These are phyloP conservation scores for Aspiorhynchus laticeps DNA, from an alignment of 2,113 vertebrate species.

Conservation along the genomic window DNA sequence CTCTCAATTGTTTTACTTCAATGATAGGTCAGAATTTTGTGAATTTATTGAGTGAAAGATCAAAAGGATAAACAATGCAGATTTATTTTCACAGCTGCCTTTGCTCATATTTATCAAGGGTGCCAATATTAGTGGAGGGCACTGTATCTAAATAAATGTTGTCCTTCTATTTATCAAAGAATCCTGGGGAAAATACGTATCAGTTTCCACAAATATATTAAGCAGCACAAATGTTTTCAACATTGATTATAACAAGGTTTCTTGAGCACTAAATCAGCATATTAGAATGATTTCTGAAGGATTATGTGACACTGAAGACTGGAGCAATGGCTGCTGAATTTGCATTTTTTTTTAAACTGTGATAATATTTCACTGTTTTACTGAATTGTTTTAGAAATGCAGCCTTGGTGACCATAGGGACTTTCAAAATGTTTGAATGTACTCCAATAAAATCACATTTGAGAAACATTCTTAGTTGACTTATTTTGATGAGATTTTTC, in stretches of 20 bases:
- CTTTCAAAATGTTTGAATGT: neutral
- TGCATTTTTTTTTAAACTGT: neutral
- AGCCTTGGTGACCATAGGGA: neutral
- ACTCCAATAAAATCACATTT: neutral
- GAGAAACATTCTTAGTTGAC: neutral
- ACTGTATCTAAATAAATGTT: no score
- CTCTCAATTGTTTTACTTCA: no score
- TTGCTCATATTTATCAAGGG: no score
- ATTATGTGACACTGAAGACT: neutral
- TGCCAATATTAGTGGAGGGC: no score
- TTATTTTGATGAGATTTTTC: neutral
- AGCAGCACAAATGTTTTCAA: neutral
- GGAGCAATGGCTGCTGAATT: neutral
- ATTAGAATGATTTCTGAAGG: neutral
- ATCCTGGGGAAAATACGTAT: neutral
- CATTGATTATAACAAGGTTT: neutral
- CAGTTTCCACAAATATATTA: no score
- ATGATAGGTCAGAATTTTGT: no score
- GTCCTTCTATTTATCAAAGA: neutral
- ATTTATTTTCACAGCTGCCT: no score
- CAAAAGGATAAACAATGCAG: no score
- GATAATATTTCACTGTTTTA: neutral
- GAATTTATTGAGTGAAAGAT: no score
- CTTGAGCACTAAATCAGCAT: neutral
- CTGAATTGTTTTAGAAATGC: neutral